Base-by-base conservation (phyloP, 2,113 vertebrate species). In the Ginglymostoma cirratum region DNA sequence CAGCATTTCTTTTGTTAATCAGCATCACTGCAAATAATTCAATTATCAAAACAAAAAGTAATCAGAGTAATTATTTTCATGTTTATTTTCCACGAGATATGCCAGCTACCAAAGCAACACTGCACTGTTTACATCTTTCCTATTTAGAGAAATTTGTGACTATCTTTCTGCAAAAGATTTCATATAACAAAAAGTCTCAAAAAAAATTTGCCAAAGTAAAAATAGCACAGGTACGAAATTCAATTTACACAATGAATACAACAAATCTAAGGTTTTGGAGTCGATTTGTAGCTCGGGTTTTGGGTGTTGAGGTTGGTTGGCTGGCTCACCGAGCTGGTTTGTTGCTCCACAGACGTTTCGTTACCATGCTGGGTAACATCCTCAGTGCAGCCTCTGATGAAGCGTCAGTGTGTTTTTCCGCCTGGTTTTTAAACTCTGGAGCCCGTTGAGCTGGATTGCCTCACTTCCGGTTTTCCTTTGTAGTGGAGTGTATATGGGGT, bases 171-270 rank as follows among this genome's bases (percentile, higher is more conserved):
- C 48, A 89, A 55, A 61, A 89, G 86, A 89, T 34, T 89, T 87
- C 17, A 24, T 34, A 0, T 17, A 80, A 76, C 24, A 30, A 78
- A 15, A 30, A 72, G n/a, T 2, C 23, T 24, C 23, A 7, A 72
- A 86, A 86, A 87, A 48, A 87, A 87, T 24, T 87, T 87, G 14
- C 52, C 85, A 87, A 87, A 87, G 52, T 78, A 78, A 78, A 78
- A 78, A 14, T n/a, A 78, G 34, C 34, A 52, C 85, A 48, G 45
- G 14, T 45, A 24, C 2, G 6, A 45, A 48, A 27, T 24, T 48
- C 42, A 87, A 24, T 86, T 38, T 86, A 48, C 42, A 42, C 23
- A 86, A 19, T 1, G 21, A 45, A 24, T 48, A 23, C 4, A 14
- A 21, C 17, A 87, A 87, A 52, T 27, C 2, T 48, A 48, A 48